These are phyloP conservation scores for Macaca fascicularis DNA, from an alignment of 2,113 vertebrate genomes.

Conservation along the genomic window DNA sequence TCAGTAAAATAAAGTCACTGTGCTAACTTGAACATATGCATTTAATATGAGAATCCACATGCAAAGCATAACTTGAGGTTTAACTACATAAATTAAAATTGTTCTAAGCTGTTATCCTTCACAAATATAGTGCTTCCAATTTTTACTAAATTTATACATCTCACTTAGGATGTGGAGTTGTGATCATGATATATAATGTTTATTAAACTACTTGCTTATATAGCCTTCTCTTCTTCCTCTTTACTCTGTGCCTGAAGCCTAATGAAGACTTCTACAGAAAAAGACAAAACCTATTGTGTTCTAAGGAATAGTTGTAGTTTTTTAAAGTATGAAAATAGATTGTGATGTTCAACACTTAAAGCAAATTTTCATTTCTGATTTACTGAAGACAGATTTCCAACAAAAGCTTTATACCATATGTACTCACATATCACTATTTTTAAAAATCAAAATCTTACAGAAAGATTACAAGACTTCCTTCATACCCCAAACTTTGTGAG, in stretches of 20 bases:
- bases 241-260: not conserved
- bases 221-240: not conserved
- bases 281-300: not conserved
- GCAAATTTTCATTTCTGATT: constrained; percentile 53
- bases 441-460: constrained; percentile 25
- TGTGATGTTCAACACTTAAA: constrained; percentile 38
- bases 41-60: constrained; percentile 21
- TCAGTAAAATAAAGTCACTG: constrained; percentile 24
- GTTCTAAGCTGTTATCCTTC: constrained; percentile 7
- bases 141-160: not conserved
- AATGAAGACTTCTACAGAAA: not conserved
- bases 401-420: not conserved
- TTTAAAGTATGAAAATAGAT: constrained; percentile 11
- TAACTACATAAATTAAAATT: constrained; percentile 45
- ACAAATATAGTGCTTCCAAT: not conserved
- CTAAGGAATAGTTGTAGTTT: not conserved
- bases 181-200: not conserved
- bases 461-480: constrained; percentile 17
- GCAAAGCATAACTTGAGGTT: not conserved
- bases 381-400: not conserved
- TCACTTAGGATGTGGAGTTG: not conserved
- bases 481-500: not conserved
- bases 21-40: constrained; percentile 14
- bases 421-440: constrained; percentile 43
- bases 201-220: constrained; percentile 30